Evolutionary conservation across 2,888 invertebrate genomes (phyloP), one percentile per base, ranked within the genome.

Genomic region (Elysia crispata): DNA sequence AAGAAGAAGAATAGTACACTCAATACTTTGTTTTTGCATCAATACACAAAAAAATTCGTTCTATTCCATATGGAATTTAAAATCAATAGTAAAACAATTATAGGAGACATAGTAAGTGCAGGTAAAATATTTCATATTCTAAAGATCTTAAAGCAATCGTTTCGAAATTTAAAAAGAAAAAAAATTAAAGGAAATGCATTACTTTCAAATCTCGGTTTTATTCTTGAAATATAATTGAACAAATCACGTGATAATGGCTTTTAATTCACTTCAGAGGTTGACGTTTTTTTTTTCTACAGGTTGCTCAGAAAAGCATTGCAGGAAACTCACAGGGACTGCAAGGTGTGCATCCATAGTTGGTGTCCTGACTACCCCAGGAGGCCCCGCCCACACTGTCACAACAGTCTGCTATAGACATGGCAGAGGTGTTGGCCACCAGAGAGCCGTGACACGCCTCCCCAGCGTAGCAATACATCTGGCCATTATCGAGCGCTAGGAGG

Each of bases 331-430:
- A 62, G 11, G 73, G 67, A 25, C 41, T 66, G 25, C 81, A 81
- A n/a, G 74, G 62, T 6, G 74, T 66, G 62, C 81, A 81, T 28
- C 66, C 74, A 30, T 57, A 23, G 1, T 20, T 18, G 1, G 28
- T 30, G 13, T 13, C 20, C 23, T 67, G 54, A 31, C 74, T 77
- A 33, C 81, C 77, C 60, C 77, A 77, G 30, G 77, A 81, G 50
- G 83, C 77, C 25, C 49, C 60, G 67, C 73, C 83, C 67, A 83
- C 84, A 70, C 69, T 78, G 23, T n/a, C 85, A 23, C 86, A 86
- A 74, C 84, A 85, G 60, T 83, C 84, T 13, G 83, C 82, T 30
- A 86, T 86, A 6, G 79, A 84, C 77, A 84, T 84, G 25, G 85
- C 86, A 3, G 20, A 23, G 20, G 74, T 25, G 5, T 57, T 8